phyloP scores from a whole-genome alignment of 2,797 vertebrate species.

The Chromobotia macracanthus region DNA sequence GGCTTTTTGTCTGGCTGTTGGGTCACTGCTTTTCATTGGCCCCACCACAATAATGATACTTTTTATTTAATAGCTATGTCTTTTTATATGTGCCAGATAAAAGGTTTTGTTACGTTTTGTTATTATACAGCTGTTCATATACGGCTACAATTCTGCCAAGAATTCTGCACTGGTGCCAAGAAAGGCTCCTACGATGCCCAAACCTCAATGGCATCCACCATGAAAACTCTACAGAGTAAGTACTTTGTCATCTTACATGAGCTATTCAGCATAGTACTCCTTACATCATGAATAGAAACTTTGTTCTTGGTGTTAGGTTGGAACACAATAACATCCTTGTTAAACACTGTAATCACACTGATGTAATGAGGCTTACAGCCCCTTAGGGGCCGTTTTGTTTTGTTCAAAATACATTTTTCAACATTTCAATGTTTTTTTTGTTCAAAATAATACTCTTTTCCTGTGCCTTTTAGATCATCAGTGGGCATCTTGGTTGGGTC shows the following conservation, averaged over 20 bases:
- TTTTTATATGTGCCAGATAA: too few relatives aligned
- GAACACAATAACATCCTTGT: background rate
- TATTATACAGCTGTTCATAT: too few relatives aligned
- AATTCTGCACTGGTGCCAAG: conserved; percentile 84
- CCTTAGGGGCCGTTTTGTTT: too few relatives aligned
- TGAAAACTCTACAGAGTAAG: conserved; percentile 97
- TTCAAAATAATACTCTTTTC: background rate
- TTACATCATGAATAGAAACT: too few relatives aligned
- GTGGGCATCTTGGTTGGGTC: conserved; percentile 97
- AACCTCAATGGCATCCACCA: conserved; percentile 97
- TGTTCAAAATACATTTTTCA: too few relatives aligned
- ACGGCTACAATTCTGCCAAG: too few relatives aligned
- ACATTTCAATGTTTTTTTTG: background rate
- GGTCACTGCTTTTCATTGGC: too few relatives aligned
- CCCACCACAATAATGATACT: too few relatives aligned
- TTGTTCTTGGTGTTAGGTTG: background rate
- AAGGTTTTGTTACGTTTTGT: too few relatives aligned
- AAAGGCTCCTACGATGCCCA: conserved; percentile 95
- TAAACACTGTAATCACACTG: background rate
- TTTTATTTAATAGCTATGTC: too few relatives aligned
- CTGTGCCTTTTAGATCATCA: conserved; percentile 86
- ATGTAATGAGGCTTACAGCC: too few relatives aligned
- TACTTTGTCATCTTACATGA: background rate
- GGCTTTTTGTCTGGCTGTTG: too few relatives aligned
- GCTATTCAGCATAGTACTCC: background rate